Conservation (phyloP, 2,113 vertebrate species). For the Pangasianodon hypophthalmus region DNA sequence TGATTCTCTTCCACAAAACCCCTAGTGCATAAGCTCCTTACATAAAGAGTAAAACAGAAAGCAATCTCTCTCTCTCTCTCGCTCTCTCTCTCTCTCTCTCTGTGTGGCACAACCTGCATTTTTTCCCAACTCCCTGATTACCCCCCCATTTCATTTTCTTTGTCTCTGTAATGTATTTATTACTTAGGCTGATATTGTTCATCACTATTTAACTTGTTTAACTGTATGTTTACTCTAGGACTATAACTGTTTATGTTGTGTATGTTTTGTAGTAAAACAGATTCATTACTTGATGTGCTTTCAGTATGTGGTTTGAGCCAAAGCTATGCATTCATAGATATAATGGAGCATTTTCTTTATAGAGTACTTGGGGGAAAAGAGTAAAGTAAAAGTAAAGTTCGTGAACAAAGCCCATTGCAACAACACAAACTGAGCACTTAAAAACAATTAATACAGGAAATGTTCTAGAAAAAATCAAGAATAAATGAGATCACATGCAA, state of each 20-base stretch:
- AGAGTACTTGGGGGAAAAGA: no score
- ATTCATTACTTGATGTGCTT: neutral
- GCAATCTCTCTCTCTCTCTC: conserved; percentile 61
- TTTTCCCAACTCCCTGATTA: conserved; percentile 43
- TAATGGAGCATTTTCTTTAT: neutral
- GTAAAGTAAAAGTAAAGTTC: neutral
- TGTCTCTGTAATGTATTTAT: neutral
- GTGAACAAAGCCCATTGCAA: neutral
- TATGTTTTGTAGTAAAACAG: neutral
- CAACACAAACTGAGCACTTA: neutral
- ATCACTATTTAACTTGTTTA: neutral
- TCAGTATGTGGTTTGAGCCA: neutral
- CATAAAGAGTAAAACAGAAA: conserved; percentile 71
- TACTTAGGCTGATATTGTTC: neutral
- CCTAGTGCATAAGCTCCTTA: conserved; percentile 69
- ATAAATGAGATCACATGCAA: neutral
- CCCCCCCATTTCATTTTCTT: conserved; percentile 13
- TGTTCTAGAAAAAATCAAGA: neutral
- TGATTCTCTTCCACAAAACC: conserved; percentile 64
- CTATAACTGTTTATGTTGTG: neutral
- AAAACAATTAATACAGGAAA: neutral
- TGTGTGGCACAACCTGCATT: neutral
- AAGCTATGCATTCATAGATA: neutral
- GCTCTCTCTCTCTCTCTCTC: conserved; percentile 22
- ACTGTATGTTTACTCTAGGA: neutral